Base-by-base conservation (phyloP, 2,888 invertebrate species). In the Heteromurus nitidus region DNA sequence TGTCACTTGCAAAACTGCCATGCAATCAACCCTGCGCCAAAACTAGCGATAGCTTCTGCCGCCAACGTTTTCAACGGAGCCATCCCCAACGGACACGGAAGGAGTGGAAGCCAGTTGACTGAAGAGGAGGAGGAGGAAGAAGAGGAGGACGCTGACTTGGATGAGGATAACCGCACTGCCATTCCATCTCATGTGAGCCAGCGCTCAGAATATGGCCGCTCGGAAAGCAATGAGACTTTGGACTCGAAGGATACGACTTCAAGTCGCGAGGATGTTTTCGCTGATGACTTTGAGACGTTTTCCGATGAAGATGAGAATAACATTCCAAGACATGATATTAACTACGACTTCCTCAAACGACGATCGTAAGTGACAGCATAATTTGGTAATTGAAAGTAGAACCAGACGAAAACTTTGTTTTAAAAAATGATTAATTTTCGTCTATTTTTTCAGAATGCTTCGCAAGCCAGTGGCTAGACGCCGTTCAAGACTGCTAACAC, bases 191-290 rank as follows among this genome's bases (percentile, higher is more conserved):
- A 53, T 18, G 22, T n/a, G 20, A 36, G 76, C 0, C 18, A 28
- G 26, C 20, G 53, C 20, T 62, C 22, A 11, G 65, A 67, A 0
- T 70, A 82, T 74, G 85, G 82, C 2, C 67, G 84, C 36, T 83
- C 82, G 3, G 87, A 87, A 47, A 88, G 88, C 74, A 87, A 87
- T 67, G 88, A 88, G 55, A 87, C 88, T 7, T 68, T 86, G 31
- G 88, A 88, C 67, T 86, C 87, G 3, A 82, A 84, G 64, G 85
- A 84, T 24, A 84, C 85, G 0, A 85, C 64, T 0, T 88, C 87
- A 9, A 88, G 88, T 36, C 82, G 88, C 28, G 88, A 88, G 65
- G 88, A 88, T 76, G 70, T 87, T 24, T 86, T 85, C 85, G 82
- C 72, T 5, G 76, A 85, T 60, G 85, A 77, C 1, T 86, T 84